These are phyloP conservation scores for Poeciliopsis gracilis DNA, from an alignment of 2,797 vertebrate species.

Conservation along the genomic window DNA sequence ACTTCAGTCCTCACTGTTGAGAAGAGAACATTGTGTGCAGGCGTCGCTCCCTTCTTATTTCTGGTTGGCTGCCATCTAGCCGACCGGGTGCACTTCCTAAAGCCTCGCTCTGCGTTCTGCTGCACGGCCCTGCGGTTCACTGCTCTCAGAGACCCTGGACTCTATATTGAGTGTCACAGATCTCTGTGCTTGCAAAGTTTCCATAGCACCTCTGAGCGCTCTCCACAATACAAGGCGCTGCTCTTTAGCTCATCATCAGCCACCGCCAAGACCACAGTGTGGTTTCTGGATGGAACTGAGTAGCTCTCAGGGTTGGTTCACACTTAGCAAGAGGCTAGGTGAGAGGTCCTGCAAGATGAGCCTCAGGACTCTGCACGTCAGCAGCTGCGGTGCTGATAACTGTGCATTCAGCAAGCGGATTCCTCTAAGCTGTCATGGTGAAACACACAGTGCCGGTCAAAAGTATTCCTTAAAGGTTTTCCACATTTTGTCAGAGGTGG, in stretches of 20 bases:
- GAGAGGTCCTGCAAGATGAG: slow-evolving; percentile 50
- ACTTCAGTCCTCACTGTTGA: not conserved
- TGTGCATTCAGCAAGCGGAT: not conserved
- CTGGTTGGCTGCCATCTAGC: slow-evolving; percentile 47
- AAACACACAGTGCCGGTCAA: not conserved
- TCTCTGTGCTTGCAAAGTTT: slow-evolving; percentile 67
- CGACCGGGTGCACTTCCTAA: slow-evolving; percentile 53
- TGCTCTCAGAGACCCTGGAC: slow-evolving; percentile 65
- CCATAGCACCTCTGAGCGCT: slow-evolving; percentile 67
- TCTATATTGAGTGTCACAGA: slow-evolving; percentile 64
- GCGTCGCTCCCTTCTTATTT: slow-evolving; percentile 41
- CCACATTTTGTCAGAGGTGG: not conserved
- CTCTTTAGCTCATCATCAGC: slow-evolving; percentile 60
- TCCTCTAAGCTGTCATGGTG: not conserved
- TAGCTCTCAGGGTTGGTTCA: slow-evolving; percentile 35
- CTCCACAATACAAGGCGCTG: slow-evolving; percentile 55
- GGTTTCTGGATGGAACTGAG: slow-evolving; percentile 73
- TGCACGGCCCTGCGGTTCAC: slow-evolving; percentile 63
- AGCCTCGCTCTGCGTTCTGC: slow-evolving; percentile 47
- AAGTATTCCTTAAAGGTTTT: not conserved
- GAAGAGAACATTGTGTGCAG: slow-evolving; percentile 22
- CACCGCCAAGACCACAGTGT: slow-evolving; percentile 72
- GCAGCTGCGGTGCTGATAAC: slow-evolving; percentile 10
- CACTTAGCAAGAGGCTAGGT: slow-evolving; percentile 40
- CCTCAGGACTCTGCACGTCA: slow-evolving; percentile 21